Evolutionary conservation across 2,113 vertebrate genomes (phyloP).

Genomic region (Athene cunicularia): DNA sequence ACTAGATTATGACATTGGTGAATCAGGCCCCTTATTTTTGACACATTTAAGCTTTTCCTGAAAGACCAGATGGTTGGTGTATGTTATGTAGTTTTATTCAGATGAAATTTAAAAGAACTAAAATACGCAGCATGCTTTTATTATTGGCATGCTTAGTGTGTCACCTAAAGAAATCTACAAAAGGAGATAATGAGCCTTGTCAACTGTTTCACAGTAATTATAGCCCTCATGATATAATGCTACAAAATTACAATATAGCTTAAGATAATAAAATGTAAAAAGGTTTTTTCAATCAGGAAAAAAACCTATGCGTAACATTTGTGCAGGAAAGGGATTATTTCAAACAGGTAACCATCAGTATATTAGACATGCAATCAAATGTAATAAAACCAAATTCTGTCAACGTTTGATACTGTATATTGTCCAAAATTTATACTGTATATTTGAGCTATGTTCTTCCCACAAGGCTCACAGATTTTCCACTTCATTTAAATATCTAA

Average conservation of each 20-base stretch:
- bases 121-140: constrained; percentile 29
- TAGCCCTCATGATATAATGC: constrained; percentile 18
- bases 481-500: not conserved
- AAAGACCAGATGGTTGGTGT: constrained; percentile 56
- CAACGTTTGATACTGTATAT: not conserved
- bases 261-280: constrained; percentile 51
- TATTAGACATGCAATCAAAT: not conserved
- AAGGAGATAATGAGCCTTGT: constrained; percentile 46
- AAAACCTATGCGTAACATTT: not conserved
- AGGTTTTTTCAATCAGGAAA: not conserved
- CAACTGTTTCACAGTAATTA: constrained; percentile 54
- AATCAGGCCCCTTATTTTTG: constrained; percentile 48
- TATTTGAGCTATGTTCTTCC: not conserved
- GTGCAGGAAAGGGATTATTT: not conserved
- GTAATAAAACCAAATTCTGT: not conserved
- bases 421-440: not conserved
- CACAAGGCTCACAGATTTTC: not conserved
- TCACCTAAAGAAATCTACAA: constrained; percentile 40
- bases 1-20: not conserved
- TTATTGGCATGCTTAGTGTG: constrained; percentile 42
- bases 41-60: constrained; percentile 56
- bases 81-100: constrained; percentile 54
- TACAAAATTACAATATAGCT: constrained; percentile 49
- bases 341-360: not conserved
- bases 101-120: constrained; percentile 43